Base-by-base conservation (phyloP, 2,113 vertebrate species). In the Limnothrissa miodon region DNA sequence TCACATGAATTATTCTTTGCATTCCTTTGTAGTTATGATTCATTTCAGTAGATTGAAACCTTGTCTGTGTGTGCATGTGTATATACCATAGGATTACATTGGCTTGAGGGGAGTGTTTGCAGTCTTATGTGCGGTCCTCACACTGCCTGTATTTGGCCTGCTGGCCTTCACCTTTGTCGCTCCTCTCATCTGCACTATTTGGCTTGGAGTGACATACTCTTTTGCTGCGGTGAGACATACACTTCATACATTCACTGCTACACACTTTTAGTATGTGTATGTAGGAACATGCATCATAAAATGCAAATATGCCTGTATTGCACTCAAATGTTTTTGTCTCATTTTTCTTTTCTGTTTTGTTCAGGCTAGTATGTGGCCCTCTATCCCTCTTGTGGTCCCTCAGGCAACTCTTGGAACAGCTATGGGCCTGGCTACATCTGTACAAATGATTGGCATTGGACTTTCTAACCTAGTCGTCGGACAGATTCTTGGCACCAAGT, bases 361-460 rank as follows among this genome's bases (percentile, higher is more conserved):
- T 80, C 90, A 96, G 95, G 91, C 94, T 0, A 95, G 95, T 81
- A 94, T 95, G 95, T 96, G 96, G 95, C 95, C 95, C 0, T 96
- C 95, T 0, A 95, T 95, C 53, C 94, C 93, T 0, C 93, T 96
- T 0, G 94, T 96, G 39, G 95, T 96, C 2, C 94, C 95, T 39
- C 95, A 94, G 44, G 95, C 93, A 0, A 96, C 94, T 1, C 70
- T 95, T 48, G 95, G 96, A 45, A 96, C 95, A 10, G 95, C 93
- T 1, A 95, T 94, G 91, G 95, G 96, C 51, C 88, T 96, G 11
- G 94, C 95, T 39, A 95, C 94, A 29, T 96, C 96, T 0, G 62
- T 95, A 23, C 94, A 96, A 87, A 95, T 96, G 95, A 23, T 93
- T 44, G 96, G 96, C 23, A 90, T 94, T 1, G 96, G 95, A 6